Base-by-base conservation (phyloP, 2,113 vertebrate genomes). In the Phocoena sinus region DNA sequence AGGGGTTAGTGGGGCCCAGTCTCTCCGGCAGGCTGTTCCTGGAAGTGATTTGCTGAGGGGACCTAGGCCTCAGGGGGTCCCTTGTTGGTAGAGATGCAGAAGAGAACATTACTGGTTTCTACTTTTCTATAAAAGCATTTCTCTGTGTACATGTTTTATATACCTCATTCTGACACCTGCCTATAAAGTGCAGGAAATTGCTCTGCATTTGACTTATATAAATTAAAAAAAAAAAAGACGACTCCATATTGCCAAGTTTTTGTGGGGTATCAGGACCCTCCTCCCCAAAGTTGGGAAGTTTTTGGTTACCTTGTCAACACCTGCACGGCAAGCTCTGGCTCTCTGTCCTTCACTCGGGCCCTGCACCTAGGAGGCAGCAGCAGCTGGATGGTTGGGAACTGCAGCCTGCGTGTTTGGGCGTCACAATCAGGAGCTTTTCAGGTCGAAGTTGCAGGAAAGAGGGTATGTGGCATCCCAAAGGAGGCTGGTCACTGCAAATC, bases 111-210 rank as follows among this genome's bases (percentile, higher is more conserved):
- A 97, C 88, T 93, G 86, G 91, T 98, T 98, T 97, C 77, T 97
- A 98, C 97, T 97, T 98, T 98, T 97, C 95, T 98, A 97, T 77
- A 90, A 96, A 96, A 94, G 70, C 77, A 77, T 96, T 97, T 97
- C 94, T 97, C 89, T 97, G 87, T 97, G 58, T 95, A 79, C 70
- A 20, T 84, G 82, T 97, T 97, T 97, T 95, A 97, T 98, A 98
- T 98, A 98, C 98, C 98, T 98, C 98, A 97, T 96, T 95, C 80
- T 96, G 96, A 98, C 71, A 95, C 96, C 97, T 97, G 96, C 74
- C 1, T 95, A 76, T 91, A n/a, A 81, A 95, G 81, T 85, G 80
- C 86, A 93, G 95, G 88, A 97, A 95, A 82, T 36, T 77, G 90
- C 92, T 96, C 94, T 96, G 92, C 77, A 96, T 97, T 91, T 68